phyloP scores from a whole-genome alignment of 2,113 vertebrate species.

The Neodontobutis hainanensis region DNA sequence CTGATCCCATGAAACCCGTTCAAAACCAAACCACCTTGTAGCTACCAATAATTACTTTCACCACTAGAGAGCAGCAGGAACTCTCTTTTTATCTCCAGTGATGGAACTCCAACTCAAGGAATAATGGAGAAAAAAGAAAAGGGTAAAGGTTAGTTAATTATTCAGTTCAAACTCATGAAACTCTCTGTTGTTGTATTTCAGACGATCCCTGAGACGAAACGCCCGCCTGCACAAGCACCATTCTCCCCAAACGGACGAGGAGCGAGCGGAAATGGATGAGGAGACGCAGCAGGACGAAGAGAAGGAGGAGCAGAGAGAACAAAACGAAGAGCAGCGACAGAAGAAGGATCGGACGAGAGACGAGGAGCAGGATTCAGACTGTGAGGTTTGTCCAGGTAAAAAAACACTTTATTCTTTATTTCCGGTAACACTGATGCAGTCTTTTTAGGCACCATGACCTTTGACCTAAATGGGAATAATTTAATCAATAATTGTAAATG shows the following conservation, averaged over 20 bases:
- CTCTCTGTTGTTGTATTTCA: constrained; percentile 21
- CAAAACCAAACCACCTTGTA: too few relatives aligned
- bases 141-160: too few relatives aligned
- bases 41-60: too few relatives aligned
- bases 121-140: too few relatives aligned
- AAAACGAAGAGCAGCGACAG: background rate
- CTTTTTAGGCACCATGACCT: too few relatives aligned
- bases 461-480: too few relatives aligned
- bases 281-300: constrained; percentile 5
- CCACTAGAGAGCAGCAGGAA: too few relatives aligned
- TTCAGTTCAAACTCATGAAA: too few relatives aligned
- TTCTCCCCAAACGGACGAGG: background rate
- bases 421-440: background rate
- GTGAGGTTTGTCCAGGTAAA: constrained; percentile 84
- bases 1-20: too few relatives aligned
- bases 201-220: constrained; percentile 40
- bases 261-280: constrained; percentile 22
- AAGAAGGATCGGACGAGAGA: constrained; percentile 57
- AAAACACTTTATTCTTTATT: background rate
- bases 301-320: constrained; percentile 2
- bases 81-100: too few relatives aligned
- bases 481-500: too few relatives aligned
- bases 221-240: background rate
- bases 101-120: too few relatives aligned
- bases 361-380: constrained; percentile 69